Evolutionary conservation across 2,797 vertebrate species (phyloP).

Genomic region (Aselliscus stoliczkanus): DNA sequence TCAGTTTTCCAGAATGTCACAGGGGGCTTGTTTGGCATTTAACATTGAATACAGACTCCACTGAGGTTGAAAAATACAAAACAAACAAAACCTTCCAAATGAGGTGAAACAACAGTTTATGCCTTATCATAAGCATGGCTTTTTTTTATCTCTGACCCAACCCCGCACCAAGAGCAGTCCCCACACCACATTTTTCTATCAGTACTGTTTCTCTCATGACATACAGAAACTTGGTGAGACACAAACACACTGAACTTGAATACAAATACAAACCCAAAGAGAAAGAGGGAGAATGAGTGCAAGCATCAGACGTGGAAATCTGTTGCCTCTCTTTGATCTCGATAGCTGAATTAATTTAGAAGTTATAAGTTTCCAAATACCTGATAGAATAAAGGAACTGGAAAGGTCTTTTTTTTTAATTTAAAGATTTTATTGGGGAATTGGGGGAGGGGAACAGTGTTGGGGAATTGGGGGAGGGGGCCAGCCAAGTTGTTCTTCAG

Average conservation of each 20-base stretch:
- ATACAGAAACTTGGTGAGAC: background rate
- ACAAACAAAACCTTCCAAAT: slow-evolving; percentile 19
- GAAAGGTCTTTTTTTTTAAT: background rate
- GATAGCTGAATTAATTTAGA: background rate
- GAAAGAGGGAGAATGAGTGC: background rate
- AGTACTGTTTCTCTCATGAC: background rate
- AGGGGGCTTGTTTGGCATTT: background rate
- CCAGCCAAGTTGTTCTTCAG: no score
- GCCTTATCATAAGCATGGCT: background rate
- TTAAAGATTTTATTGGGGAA: no score
- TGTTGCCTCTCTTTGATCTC: background rate
- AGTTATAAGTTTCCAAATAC: background rate
- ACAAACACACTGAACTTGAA: background rate
- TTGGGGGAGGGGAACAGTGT: no score
- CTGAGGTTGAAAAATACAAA: slow-evolving; percentile 16
- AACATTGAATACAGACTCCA: background rate
- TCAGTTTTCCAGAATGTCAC: background rate
- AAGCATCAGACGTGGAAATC: background rate
- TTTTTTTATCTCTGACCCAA: slow-evolving; percentile 29
- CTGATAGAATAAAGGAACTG: background rate
- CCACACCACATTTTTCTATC: background rate
- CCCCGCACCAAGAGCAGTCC: background rate
- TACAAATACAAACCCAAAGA: background rate
- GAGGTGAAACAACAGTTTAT: slow-evolving; percentile 20
- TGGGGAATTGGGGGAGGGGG: no score